Percentiles rank a stretch among this genome's conserved stretches.
These are phyloP conservation scores for Anthoptus insignis DNA, from an alignment of 2,888 invertebrate genomes.

Conservation along the genomic window DNA sequence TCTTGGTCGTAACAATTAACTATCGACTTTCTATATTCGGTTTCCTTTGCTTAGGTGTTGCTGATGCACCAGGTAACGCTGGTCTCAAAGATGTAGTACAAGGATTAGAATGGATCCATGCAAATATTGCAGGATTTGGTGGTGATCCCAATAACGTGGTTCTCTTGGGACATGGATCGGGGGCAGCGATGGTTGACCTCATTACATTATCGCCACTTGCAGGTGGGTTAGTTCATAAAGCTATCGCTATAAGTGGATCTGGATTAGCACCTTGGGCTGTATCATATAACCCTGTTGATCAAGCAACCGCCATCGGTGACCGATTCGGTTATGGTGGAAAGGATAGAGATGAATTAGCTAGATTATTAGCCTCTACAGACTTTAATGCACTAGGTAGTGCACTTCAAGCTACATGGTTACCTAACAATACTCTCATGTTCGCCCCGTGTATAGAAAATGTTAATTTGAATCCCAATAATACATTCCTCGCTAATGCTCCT, in stretches of 20 bases:
- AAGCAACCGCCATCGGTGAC: constrained; percentile 62
- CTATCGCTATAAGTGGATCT: constrained; percentile 74
- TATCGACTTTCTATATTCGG: constrained; percentile 93
- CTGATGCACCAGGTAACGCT: constrained; percentile 92
- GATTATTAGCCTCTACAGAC: constrained; percentile 58
- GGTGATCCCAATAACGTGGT: constrained; percentile 92
- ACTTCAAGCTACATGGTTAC: constrained; percentile 61
- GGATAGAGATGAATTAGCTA: constrained; percentile 60
- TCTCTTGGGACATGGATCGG: constrained; percentile 93
- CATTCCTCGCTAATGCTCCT: constrained; percentile 68
- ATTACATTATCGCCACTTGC: constrained; percentile 68
- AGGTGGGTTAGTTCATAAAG: constrained; percentile 68
- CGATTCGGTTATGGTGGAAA: constrained; percentile 64
- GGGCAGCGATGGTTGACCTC: constrained; percentile 87
- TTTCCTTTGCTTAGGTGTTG: constrained; percentile 87
- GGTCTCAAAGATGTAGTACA: constrained; percentile 95
- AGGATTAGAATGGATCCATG: constrained; percentile 91
- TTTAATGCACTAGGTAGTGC: constrained; percentile 56
- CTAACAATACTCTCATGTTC: constrained; percentile 72
- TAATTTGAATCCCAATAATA: constrained; percentile 56
- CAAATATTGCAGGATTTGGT: constrained; percentile 91
- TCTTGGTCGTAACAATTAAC: constrained; percentile 89
- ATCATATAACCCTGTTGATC: constrained; percentile 70
- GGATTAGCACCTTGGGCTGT: constrained; percentile 76
- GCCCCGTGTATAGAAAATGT: constrained; percentile 75